phyloP scores from a whole-genome alignment of 2,797 vertebrate species.

The Phalanger gymnotis region DNA sequence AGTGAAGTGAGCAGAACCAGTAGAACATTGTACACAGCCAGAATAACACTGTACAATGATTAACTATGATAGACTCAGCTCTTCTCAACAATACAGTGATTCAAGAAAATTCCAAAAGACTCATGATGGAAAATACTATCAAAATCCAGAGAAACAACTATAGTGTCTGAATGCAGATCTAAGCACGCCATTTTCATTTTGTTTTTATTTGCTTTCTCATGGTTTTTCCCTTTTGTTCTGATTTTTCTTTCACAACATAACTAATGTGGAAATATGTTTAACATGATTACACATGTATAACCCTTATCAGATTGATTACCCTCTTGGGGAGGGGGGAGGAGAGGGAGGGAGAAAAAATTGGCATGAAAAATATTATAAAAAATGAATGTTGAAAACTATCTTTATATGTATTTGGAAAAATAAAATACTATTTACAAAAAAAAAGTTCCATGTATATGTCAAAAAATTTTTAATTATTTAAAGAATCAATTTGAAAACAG shows the following conservation, averaged over 20 bases:
- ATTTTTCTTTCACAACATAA: background rate
- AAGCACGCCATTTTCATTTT: background rate
- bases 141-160: background rate
- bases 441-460: background rate
- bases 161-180: background rate
- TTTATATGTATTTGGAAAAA: background rate
- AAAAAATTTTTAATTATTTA: background rate
- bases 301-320: background rate
- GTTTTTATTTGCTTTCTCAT: background rate
- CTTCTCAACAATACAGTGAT: background rate
- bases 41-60: background rate
- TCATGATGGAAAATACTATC: background rate
- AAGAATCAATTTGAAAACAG: conserved; percentile 22
- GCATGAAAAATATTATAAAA: background rate
- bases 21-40: background rate
- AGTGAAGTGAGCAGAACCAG: background rate
- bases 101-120: background rate
- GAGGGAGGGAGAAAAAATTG: background rate
- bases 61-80: background rate
- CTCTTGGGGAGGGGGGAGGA: background rate
- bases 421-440: background rate
- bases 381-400: background rate
- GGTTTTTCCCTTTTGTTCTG: background rate
- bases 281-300: background rate
- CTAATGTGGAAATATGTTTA: background rate